Evolutionary conservation across 1,140 invertebrate species (phyloP), one percentile per base, ranked within the genome.

Genomic region (Drosophila subpulchrella): DNA sequence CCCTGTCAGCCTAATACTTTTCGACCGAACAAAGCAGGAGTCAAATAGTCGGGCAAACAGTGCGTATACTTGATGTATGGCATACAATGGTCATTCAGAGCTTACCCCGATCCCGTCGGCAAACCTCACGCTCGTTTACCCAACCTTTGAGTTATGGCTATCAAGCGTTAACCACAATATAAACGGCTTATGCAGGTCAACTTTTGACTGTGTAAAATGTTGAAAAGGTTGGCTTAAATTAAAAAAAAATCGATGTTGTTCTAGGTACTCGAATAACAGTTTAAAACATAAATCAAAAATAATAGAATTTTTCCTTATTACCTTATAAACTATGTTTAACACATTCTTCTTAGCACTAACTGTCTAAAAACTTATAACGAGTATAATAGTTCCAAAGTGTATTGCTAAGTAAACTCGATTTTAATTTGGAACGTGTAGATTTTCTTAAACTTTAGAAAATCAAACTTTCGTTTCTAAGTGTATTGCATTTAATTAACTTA

Each of bases 21-120:
- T 71, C 13, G 42, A 6, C 36, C 66, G 42, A 66, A 71, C 68
- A 72, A 65, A 65, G 56, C 48, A 36, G 30, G 53, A 51, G 60
- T 56, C 62, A 68, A 81, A 78, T 74, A 68, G 74, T 58, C 60
- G 55, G 6, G 67, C 74, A 75, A 66, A 78, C 82, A 86, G 68
- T 67, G 82, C 78, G 81, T 78, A 85, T 85, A 68, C 81, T 81
- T 85, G 81, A 85, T 85, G 56, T 70, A 85, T 78, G 74, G 74
- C 63, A 60, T 48, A 68, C 62, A 86, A 86, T 86, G 61, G 12
- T 60, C 67, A 71, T 58, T 76, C 68, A 53, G 57, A 86, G 81
- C 58, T 73, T 51, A 42, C 48, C 50, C 34, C 48, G 24, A 15
- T 48, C 20, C 39, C 39, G 27, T 36, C 34, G 47, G 46, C 68